These are phyloP conservation scores for Calosoma granatense DNA, from an alignment of 1,140 invertebrate genomes.

Conservation along the genomic window DNA sequence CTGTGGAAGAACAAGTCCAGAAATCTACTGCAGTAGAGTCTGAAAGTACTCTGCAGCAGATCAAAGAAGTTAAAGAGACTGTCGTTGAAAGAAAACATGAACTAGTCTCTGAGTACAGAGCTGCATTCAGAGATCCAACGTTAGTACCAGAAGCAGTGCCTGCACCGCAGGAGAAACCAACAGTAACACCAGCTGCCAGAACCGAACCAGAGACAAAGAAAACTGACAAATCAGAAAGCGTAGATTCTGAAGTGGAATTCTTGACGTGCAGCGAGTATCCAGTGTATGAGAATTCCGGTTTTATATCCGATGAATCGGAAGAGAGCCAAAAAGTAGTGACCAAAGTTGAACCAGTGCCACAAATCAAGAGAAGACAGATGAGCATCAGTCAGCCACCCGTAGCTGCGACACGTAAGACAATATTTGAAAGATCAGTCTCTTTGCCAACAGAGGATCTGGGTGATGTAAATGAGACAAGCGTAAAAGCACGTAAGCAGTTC, in stretches of 20 bases:
- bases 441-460: slow-evolving; percentile 36
- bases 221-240: slow-evolving; percentile 22
- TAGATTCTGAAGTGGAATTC: slow-evolving; percentile 28
- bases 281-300: slow-evolving; percentile 30
- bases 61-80: slow-evolving; percentile 18
- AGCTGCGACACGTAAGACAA: slow-evolving; percentile 27
- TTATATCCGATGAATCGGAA: slow-evolving; percentile 30
- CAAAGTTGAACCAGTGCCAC: slow-evolving; percentile 33
- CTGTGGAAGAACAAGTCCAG: slow-evolving; percentile 18
- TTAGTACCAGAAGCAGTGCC: slow-evolving; percentile 18
- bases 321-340: slow-evolving; percentile 34
- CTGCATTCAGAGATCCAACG: slow-evolving; percentile 25
- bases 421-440: slow-evolving; percentile 38
- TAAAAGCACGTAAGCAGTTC: slow-evolving; percentile 34
- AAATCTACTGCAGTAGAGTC: not conserved
- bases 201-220: slow-evolving; percentile 1
- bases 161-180: slow-evolving; percentile 16
- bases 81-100: slow-evolving; percentile 15
- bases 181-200: slow-evolving; percentile 11
- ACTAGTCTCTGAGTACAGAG: slow-evolving; percentile 28
- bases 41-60: slow-evolving; percentile 10
- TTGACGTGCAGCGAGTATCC: slow-evolving; percentile 19
- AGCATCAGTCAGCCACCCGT: slow-evolving; percentile 30
- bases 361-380: slow-evolving; percentile 32
- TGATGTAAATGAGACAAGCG: slow-evolving; percentile 29